A percentile compares a stretch with the other conserved stretches of the same genome.
Evolutionary conservation across 2,113 vertebrate genomes (phyloP).

Genomic region (Salvelinus sp.): DNA sequence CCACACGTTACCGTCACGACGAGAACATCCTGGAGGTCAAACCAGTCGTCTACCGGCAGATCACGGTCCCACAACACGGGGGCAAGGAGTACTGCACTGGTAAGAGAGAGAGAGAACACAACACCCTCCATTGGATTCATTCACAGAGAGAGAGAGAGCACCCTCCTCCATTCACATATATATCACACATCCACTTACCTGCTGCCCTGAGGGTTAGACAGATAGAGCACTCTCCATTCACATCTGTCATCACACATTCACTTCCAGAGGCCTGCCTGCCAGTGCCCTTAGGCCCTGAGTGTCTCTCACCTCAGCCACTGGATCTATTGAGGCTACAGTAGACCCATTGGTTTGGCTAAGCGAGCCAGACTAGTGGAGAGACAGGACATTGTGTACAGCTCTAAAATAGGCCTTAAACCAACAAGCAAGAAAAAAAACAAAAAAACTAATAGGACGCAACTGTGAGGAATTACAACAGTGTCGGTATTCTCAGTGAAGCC

Average conservation of each 20-base stretch:
- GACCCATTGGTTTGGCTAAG: too few species aligned
- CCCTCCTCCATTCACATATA: too few species aligned
- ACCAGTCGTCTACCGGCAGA: slow-evolving; percentile 91
- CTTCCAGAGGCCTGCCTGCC: too few species aligned
- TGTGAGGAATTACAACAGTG: not conserved
- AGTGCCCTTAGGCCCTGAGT: too few species aligned
- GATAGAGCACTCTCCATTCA: too few species aligned
- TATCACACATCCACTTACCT: too few species aligned
- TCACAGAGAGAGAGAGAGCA: too few species aligned
- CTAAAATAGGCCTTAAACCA: slow-evolving; percentile 39
- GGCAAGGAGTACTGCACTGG: slow-evolving; percentile 95
- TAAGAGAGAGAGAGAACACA: slow-evolving; percentile 48
- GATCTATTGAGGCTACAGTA: too few species aligned
- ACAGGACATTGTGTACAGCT: slow-evolving; percentile 4
- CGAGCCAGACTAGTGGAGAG: not conserved
- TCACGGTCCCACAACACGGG: slow-evolving; percentile 83
- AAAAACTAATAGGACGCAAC: not conserved
- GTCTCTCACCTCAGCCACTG: too few species aligned
- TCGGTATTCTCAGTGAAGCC: slow-evolving; percentile 4
- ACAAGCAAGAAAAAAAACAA: not conserved
- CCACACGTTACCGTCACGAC: slow-evolving; percentile 88
- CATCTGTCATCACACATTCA: too few species aligned
- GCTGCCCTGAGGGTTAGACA: too few species aligned
- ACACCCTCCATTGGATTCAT: too few species aligned
- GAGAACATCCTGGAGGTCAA: slow-evolving; percentile 94